Conservation (phyloP, 2,113 vertebrate genomes). For the Catagonus wagneri region DNA sequence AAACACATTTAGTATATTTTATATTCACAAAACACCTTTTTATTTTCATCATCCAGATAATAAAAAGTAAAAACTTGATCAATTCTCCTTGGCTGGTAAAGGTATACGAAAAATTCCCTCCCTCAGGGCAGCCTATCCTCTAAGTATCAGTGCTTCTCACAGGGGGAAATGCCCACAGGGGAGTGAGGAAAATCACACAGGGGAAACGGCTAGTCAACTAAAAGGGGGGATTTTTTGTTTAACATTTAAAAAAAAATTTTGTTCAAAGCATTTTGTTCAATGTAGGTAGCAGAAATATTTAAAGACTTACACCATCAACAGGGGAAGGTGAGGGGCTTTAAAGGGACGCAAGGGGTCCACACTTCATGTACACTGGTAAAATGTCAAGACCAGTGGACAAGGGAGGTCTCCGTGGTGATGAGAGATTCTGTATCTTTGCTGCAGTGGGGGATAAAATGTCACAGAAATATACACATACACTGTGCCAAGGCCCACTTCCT, state of each 20-base stretch:
- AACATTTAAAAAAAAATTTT: not conserved
- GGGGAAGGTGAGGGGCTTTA: not conserved
- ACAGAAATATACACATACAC: not conserved
- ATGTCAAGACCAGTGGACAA: not conserved
- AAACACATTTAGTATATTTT: not conserved
- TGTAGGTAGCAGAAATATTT: not conserved
- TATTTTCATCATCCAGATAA: not conserved
- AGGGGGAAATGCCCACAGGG: not conserved
- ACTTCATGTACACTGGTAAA: not conserved
- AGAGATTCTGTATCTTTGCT: not conserved
- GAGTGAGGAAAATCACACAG: not conserved
- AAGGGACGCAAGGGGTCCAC: not conserved
- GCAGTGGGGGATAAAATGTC: not conserved
- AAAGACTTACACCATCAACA: not conserved
- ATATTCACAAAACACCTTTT: not conserved
- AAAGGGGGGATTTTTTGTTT: not conserved
- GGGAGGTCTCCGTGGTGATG: not conserved
- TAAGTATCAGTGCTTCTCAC: not conserved
- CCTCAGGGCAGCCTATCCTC: too few species aligned
- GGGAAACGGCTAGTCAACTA: not conserved
- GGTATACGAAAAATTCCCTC: not conserved
- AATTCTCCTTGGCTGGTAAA: not conserved
- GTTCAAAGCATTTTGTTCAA: not conserved
- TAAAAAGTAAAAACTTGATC: not conserved
- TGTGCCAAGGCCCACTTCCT: not conserved